phyloP scores from a whole-genome alignment of 2,888 invertebrate genomes.

The Timema cristinae region DNA sequence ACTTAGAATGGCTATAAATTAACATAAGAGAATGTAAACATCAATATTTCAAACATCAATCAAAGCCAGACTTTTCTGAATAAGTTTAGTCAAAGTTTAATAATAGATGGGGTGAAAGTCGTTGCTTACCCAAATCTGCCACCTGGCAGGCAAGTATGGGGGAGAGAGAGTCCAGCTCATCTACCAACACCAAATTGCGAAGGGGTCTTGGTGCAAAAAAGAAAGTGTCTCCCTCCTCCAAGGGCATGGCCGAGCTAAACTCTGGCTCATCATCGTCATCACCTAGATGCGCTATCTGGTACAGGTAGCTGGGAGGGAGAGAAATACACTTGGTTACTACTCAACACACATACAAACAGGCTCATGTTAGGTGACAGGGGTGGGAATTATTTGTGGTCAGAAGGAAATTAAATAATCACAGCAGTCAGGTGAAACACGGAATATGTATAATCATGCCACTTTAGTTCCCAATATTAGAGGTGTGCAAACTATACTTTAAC shows the following conservation, averaged over 20 bases:
- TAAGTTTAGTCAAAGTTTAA: not conserved
- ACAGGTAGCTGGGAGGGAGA: constrained; percentile 68
- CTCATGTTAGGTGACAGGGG: too few species aligned
- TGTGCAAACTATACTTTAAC: too few species aligned
- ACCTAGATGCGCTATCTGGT: constrained; percentile 98
- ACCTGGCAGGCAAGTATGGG: constrained; percentile 83
- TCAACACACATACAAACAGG: too few species aligned
- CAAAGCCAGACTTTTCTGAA: not conserved
- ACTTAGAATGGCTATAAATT: not conserved
- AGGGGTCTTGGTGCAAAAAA: constrained; percentile 94
- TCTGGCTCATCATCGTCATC: constrained; percentile 99
- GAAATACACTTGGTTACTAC: too few species aligned
- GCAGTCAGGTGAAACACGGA: too few species aligned
- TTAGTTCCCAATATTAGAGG: too few species aligned
- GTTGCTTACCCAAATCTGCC: constrained; percentile 65
- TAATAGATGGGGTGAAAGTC: not conserved
- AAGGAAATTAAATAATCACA: too few species aligned
- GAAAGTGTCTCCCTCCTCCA: constrained; percentile 98
- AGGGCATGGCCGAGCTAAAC: constrained; percentile 96
- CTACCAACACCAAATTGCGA: constrained; percentile 92
- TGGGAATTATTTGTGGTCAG: too few species aligned
- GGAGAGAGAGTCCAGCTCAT: constrained; percentile 93
- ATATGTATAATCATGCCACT: too few species aligned
- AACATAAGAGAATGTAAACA: constrained; percentile 3
- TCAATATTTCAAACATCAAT: too few species aligned